Evolutionary conservation across 1,140 invertebrate species (phyloP).

Genomic region (Plodia interpunctella): DNA sequence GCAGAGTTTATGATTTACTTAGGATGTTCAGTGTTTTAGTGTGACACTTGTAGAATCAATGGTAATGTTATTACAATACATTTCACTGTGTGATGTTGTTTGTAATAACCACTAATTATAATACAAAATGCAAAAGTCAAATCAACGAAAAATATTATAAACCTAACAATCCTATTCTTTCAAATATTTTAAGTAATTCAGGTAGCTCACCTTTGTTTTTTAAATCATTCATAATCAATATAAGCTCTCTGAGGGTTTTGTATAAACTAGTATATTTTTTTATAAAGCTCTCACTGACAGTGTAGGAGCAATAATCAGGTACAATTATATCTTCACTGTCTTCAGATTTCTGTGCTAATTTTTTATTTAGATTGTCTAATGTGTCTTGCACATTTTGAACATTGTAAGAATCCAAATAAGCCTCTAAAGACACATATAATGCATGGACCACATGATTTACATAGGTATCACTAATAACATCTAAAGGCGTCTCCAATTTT

Average conservation of each 20-base stretch:
- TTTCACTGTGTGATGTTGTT: too few species aligned
- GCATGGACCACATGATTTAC: constrained; percentile 31
- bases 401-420: constrained; percentile 51
- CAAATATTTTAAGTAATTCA: constrained; percentile 35
- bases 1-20: too few species aligned
- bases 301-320: constrained; percentile 26
- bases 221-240: constrained; percentile 26
- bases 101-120: too few species aligned
- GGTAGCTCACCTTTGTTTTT: constrained; percentile 26
- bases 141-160: constrained; percentile 17
- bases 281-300: constrained; percentile 39
- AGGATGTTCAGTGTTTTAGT: too few species aligned
- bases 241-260: constrained; percentile 39
- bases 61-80: too few species aligned
- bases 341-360: constrained; percentile 19
- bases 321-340: constrained; percentile 10
- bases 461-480: constrained; percentile 14
- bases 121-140: too few species aligned
- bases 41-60: too few species aligned
- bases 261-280: constrained; percentile 44
- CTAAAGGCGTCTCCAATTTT: constrained; percentile 19
- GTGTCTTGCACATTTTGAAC: constrained; percentile 42
- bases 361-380: constrained; percentile 38
- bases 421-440: constrained; percentile 44
- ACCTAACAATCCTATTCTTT: constrained; percentile 34